These are phyloP conservation scores for Ptiloglossa arizonensis DNA, from an alignment of 1,140 invertebrate genomes.

Conservation along the genomic window DNA sequence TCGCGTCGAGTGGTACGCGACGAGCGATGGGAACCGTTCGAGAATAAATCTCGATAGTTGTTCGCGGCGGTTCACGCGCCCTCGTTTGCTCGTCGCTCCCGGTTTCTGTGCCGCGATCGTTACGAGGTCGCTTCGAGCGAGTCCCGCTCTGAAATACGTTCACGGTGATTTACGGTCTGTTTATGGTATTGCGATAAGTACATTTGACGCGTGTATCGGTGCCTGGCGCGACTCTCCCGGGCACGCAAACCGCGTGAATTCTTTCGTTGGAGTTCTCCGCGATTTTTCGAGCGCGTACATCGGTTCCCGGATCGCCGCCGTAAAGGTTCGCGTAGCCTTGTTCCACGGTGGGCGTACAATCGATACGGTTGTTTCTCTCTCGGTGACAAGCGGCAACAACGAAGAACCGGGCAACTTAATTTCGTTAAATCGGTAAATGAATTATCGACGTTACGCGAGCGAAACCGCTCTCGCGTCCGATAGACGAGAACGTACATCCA, in stretches of 20 bases:
- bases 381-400: no score
- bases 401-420: no score
- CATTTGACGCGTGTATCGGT: conserved; percentile 22
- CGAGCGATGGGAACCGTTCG: not conserved
- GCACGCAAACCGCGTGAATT: not conserved
- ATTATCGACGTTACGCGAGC: no score
- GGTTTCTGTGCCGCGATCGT: conserved; percentile 23
- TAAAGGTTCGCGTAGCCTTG: no score
- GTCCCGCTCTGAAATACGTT: conserved; percentile 6
- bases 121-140: conserved; percentile 6
- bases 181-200: conserved; percentile 37
- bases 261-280: not conserved
- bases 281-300: not conserved
- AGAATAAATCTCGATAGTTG: conserved; percentile 27
- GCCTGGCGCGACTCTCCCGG: not conserved
- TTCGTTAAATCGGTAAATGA: no score
- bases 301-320: no score
- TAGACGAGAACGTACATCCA: no score
- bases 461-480: no score
- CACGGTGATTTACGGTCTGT: conserved; percentile 40
- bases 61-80: conserved; percentile 1
- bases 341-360: no score
- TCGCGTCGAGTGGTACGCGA: not conserved
- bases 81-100: conserved; percentile 28
- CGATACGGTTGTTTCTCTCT: no score